A percentile compares a stretch with the other conserved stretches of the same genome.
phyloP scores from a whole-genome alignment of 2,888 invertebrate species.

The Pachydiplax longipennis region DNA sequence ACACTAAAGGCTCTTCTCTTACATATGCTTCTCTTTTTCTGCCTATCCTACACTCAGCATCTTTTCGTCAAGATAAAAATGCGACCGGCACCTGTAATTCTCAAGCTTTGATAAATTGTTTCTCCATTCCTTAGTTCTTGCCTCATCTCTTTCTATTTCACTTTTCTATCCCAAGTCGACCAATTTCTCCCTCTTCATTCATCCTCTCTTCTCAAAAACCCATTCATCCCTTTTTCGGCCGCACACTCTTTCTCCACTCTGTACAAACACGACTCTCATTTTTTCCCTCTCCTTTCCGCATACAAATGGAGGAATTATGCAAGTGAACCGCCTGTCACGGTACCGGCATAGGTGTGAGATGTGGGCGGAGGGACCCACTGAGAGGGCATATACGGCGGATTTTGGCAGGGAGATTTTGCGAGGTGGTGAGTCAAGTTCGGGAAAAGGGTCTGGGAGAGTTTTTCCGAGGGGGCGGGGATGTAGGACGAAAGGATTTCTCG shows the following conservation, averaged over 20 bases:
- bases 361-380: neutral
- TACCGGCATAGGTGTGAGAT: conserved; percentile 24
- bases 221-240: too few relatives aligned
- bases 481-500: neutral
- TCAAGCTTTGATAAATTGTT: too few relatives aligned
- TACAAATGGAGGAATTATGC: conserved; percentile 44
- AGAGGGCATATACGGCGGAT: neutral
- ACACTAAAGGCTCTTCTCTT: too few relatives aligned
- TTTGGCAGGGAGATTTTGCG: neutral
- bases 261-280: neutral
- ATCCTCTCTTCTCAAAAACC: neutral
- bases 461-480: neutral
- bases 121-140: too few relatives aligned
- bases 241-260: neutral
- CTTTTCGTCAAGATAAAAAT: too few relatives aligned
- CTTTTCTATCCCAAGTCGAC: too few relatives aligned
- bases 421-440: neutral
- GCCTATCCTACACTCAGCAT: too few relatives aligned
- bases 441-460: neutral
- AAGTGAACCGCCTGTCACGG: conserved; percentile 42
- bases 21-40: too few relatives aligned
- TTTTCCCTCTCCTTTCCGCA: neutral
- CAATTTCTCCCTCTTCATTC: neutral
- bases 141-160: too few relatives aligned
- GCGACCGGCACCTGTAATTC: too few relatives aligned